phyloP scores from a whole-genome alignment of 2,113 vertebrate genomes.

The Pteropus alecto region DNA sequence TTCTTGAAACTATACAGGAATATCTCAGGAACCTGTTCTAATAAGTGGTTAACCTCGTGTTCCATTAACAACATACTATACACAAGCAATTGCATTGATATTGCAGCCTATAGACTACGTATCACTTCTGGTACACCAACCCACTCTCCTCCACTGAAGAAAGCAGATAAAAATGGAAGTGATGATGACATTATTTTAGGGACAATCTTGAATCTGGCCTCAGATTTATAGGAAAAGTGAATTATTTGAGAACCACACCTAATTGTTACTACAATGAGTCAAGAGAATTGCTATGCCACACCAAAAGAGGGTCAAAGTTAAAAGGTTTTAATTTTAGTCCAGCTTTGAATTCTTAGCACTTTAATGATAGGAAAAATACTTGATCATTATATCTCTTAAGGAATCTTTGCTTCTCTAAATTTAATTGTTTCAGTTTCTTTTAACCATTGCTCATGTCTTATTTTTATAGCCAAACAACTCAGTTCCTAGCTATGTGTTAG shows the following conservation, averaged over 20 bases:
- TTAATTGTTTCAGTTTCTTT: not conserved
- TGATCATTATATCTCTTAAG: not conserved
- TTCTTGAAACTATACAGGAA: not conserved
- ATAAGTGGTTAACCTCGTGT: not conserved
- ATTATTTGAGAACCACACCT: not conserved
- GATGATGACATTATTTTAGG: not conserved
- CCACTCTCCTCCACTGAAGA: not conserved
- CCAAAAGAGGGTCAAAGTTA: not conserved
- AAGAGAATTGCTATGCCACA: not conserved
- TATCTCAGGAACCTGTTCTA: not conserved
- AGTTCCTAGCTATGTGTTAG: not conserved
- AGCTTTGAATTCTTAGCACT: not conserved
- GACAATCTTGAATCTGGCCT: not conserved
- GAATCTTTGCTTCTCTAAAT: not conserved
- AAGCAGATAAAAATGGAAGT: not conserved
- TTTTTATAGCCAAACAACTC: not conserved
- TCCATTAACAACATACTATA: not conserved
- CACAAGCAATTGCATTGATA: not conserved
- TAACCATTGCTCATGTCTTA: not conserved
- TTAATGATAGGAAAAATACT: not conserved
- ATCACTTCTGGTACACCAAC: not conserved
- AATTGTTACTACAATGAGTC: not conserved
- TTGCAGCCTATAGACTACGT: not conserved
- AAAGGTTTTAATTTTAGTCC: not conserved
- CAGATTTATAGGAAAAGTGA: not conserved